These are phyloP conservation scores for Lobophora halterata DNA, from an alignment of 2,888 invertebrate species.

Conservation along the genomic window DNA sequence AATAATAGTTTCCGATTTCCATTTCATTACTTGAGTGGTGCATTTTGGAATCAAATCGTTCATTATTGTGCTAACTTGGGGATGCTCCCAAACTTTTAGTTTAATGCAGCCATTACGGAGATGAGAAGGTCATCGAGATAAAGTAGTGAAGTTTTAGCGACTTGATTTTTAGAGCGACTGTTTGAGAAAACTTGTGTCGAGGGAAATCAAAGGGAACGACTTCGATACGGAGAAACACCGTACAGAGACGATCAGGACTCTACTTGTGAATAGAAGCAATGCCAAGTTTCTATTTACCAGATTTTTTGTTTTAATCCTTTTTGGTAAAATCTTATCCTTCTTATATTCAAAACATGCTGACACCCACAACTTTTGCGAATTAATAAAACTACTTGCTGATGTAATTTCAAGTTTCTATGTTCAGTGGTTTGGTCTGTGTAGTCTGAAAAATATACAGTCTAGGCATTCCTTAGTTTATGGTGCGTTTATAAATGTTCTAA, in stretches of 20 bases:
- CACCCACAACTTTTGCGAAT: no score
- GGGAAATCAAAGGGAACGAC: slow-evolving; percentile 39
- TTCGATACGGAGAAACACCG: slow-evolving; percentile 12
- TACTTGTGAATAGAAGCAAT: neutral
- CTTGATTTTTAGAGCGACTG: slow-evolving; percentile 31
- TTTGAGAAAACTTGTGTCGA: slow-evolving; percentile 34
- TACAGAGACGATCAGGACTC: slow-evolving; percentile 10
- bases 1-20: no score
- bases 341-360: no score
- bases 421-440: no score
- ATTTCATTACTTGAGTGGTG: slow-evolving; percentile 24
- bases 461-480: no score
- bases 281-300: no score
- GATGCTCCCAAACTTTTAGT: slow-evolving; percentile 23
- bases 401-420: no score
- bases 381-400: no score
- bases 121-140: slow-evolving; percentile 32
- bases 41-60: slow-evolving; percentile 28
- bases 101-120: slow-evolving; percentile 26
- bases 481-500: no score
- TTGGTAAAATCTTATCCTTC: no score
- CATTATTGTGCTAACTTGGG: slow-evolving; percentile 22
- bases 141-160: slow-evolving; percentile 34
- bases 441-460: no score
- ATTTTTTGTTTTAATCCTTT: no score